Base-by-base conservation (phyloP, 2,113 vertebrate species). In the Tamias sibiricus region DNA sequence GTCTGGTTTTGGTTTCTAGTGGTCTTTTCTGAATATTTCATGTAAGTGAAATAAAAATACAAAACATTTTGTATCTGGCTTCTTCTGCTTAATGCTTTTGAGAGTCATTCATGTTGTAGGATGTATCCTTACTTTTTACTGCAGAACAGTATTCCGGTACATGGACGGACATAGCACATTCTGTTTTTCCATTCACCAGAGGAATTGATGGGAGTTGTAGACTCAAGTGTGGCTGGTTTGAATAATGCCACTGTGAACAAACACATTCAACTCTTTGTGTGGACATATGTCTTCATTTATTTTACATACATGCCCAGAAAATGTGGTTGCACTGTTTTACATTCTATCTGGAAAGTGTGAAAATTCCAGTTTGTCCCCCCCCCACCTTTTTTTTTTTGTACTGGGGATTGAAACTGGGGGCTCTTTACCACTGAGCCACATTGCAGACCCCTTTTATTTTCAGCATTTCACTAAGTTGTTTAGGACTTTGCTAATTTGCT, bases 1-100 rank as follows among this genome's bases (percentile, higher is more conserved):
- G 57, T 57, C 68, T 90, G n/a, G 42, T 81, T 76, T 96, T 64
- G 30, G 24, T 92, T 57, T 94, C 26, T 44, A 89, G 92, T 57
- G 90, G n/a, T 40, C 32, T 90, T 90, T 89, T 80, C 80, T 69
- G 14, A 54, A 57, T 85, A 85, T 68, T 94, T 94, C 66, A 92
- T 68, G 47, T 64, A 87, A 52, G 59, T 40, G 24, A 40, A 87
- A 66, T 72, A 49, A 54, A 94, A 57, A 47, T n/a, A 75, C 28
- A 79, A 87, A 94, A 12, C 26, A 74, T 57, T 90, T 42, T 87
- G 59, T 9, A 77, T 76, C 17, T 72, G 44, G 59, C 28, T 44
- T 95, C 30, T 87, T 91, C 68, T 19, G 72, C 4, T 83, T 40
- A 76, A 85, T 40, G 47, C 13, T 49, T 49, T 49, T 49, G 37